Base-by-base conservation (phyloP, 1,140 invertebrate species). In the Polypedilum vanderplanki region DNA sequence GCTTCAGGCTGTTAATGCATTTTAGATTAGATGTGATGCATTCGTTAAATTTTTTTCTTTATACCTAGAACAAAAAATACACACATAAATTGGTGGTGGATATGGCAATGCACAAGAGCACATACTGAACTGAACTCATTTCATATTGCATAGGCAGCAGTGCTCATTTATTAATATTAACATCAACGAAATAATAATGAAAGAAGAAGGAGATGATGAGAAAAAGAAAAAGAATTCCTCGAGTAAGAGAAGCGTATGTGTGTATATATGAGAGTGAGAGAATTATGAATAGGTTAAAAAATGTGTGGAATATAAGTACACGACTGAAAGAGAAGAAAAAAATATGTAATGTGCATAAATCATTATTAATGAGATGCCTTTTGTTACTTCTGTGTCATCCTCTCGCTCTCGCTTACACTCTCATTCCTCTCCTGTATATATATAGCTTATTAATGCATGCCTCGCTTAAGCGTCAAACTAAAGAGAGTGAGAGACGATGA, bases 331-430 rank as follows among this genome's bases (percentile, higher is more conserved):
- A 7, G 5, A 33, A 33, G 24, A 33, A 33, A 33, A 70, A 70
- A 18, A 70, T 70, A 22, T 70, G 65, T 70, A 70, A 70, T 70
- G 17, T 70, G 65, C 65, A 70, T 70, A 70, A 70, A 70, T 70
- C 65, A 70, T 70, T 70, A 70, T 70, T 70, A 70, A 70, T 70
- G 65, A 70, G 65, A 70, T 70, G 65, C 65, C 65, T 70, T 70
- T 70, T 70, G 65, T 70, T n/a, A 12, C 46, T 57, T 57, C 15
- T 57, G 46, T 57, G 46, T 57, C 46, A 57, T 57, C 46, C 46
- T 57, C n/a, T 57, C 12, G 12, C n/a, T n/a, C 46, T 57, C 46
- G n/a, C 46, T 57, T 12, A 57, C 46, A 57, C 12, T 57, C 46
- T 57, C 46, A n/a, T 57, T 33, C 24, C 24, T 33, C n/a, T 57